Conservation (phyloP, 2,113 vertebrate species). For the Toxostoma redivivum region DNA sequence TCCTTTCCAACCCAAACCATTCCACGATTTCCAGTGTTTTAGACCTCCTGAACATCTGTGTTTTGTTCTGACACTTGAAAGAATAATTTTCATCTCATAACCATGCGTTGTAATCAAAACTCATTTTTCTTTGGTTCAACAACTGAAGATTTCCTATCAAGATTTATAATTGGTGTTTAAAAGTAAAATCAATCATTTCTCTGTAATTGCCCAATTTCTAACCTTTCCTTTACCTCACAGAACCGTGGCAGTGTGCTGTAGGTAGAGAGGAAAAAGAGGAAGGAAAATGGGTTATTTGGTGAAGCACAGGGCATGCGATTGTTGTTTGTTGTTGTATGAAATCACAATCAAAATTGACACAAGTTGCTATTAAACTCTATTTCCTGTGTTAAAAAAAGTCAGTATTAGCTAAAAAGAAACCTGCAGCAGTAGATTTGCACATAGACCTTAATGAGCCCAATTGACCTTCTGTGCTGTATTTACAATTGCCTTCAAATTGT, state of each 20-base stretch:
- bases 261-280: conserved; percentile 34
- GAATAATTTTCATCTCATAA: not conserved
- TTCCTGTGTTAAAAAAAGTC: conserved; percentile 84
- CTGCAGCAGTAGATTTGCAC: conserved; percentile 84
- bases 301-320: conserved; percentile 54
- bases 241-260: conserved; percentile 10
- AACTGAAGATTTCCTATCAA: conserved; percentile 4
- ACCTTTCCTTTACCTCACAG: conserved; percentile 30
- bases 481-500: conserved; percentile 94
- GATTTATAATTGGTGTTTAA: conserved; percentile 37
- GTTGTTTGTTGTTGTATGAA: conserved; percentile 80
- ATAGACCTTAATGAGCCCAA: conserved; percentile 90
- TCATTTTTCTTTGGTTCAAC: conserved; percentile 8
- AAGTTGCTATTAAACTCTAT: conserved; percentile 82
- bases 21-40: not conserved
- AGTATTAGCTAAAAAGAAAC: conserved; percentile 74
- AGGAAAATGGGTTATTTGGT: conserved; percentile 62
- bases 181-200: conserved; percentile 53
- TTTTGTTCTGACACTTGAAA: not conserved
- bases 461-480: conserved; percentile 91
- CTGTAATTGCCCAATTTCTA: conserved; percentile 46
- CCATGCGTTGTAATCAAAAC: not conserved
- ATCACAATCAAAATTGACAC: conserved; percentile 84
- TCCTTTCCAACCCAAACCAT: not conserved
- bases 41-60: not conserved